Percentiles rank a stretch among this genome's conserved stretches.
These are phyloP conservation scores for Thelaira solivaga DNA, from an alignment of 2,888 invertebrate genomes.

Conservation along the genomic window DNA sequence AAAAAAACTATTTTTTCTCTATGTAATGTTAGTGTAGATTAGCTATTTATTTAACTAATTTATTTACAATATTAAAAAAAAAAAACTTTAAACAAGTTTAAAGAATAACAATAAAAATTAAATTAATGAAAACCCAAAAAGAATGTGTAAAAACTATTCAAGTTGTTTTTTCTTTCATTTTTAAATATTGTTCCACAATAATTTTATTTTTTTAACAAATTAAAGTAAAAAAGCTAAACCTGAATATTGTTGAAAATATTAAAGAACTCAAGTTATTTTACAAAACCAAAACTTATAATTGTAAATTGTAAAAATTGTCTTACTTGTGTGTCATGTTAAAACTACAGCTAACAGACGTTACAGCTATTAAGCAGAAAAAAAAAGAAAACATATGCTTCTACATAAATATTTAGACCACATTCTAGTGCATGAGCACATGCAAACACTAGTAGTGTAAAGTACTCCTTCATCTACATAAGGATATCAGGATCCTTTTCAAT, in stretches of 20 bases:
- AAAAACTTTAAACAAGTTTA: no score
- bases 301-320: slow-evolving; percentile 47
- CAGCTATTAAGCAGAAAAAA: not conserved
- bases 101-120: no score
- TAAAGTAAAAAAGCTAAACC: not conserved
- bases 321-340: slow-evolving; percentile 29
- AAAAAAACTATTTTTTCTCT: no score
- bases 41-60: no score
- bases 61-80: no score
- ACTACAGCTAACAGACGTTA: slow-evolving; percentile 7
- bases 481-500: not conserved
- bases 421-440: not conserved
- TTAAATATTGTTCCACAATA: not conserved
- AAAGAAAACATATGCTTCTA: not conserved
- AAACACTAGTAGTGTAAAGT: not conserved
- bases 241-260: slow-evolving; percentile 19
- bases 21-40: no score
- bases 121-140: no score
- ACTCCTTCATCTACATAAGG: not conserved
- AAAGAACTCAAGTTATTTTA: slow-evolving; percentile 36
- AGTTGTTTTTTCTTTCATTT: no score
- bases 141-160: no score
- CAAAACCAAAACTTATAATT: slow-evolving; percentile 44
- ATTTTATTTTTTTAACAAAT: not conserved
- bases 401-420: slow-evolving; percentile 6